Evolutionary conservation across 2,888 invertebrate species (phyloP).

Genomic region (Yponomeuta cagnagella): DNA sequence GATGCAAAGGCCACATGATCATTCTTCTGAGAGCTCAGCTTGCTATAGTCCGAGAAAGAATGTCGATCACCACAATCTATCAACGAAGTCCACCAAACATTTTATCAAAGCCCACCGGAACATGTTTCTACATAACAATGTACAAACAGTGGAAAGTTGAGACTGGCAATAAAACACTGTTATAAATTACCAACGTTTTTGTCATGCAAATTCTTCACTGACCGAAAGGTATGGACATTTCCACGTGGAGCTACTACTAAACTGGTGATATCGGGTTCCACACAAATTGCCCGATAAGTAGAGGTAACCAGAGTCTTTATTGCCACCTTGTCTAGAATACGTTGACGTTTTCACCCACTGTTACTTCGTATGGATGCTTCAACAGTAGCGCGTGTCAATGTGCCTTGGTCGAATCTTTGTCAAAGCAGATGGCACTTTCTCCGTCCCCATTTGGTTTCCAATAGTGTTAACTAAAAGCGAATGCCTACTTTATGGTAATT

Average conservation of each 20-base stretch:
- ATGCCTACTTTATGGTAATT: constrained; percentile 49
- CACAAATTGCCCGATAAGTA: background rate
- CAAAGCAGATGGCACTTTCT: constrained; percentile 59
- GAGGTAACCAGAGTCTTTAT: background rate
- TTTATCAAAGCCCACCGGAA: background rate
- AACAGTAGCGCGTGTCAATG: background rate
- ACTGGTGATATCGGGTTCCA: background rate
- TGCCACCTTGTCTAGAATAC: background rate
- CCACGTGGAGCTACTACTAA: background rate
- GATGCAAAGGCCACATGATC: no score
- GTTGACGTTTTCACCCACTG: background rate
- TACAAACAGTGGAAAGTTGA: constrained; percentile 10
- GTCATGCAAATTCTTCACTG: constrained; percentile 58
- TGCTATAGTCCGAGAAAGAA: no score
- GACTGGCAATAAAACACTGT: background rate
- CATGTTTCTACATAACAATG: background rate
- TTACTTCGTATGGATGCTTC: background rate
- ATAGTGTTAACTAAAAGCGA: constrained; percentile 38
- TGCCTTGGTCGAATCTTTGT: constrained; percentile 33
- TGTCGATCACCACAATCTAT: no score
- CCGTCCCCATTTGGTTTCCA: constrained; percentile 54
- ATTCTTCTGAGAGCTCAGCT: no score
- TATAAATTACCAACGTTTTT: constrained; percentile 31
- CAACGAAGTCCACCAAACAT: background rate
- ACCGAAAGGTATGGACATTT: constrained; percentile 48